phyloP scores from a whole-genome alignment of 2,888 invertebrate genomes.

The Diachrysia chrysitis region DNA sequence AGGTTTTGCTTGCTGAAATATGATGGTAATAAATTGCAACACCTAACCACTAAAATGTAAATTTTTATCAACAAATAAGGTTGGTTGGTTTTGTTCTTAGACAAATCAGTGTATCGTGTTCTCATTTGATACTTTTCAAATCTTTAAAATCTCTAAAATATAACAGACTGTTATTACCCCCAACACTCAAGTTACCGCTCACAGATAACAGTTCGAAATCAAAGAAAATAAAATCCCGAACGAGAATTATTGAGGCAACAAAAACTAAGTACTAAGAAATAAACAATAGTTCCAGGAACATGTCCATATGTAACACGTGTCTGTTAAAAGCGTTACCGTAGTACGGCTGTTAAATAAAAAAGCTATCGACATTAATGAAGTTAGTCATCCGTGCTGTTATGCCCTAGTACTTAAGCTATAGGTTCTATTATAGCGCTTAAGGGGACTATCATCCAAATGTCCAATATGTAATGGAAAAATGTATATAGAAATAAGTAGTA shows the following conservation, averaged over 20 bases:
- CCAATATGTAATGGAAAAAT: neutral
- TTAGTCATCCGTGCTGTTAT: slow-evolving; percentile 42
- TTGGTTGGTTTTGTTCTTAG: neutral
- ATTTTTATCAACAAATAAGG: neutral
- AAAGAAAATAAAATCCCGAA: slow-evolving; percentile 34
- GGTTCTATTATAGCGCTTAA: neutral
- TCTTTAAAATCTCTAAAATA: too few species aligned
- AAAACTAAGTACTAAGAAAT: slow-evolving; percentile 53
- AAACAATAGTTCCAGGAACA: slow-evolving; percentile 51
- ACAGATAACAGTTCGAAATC: slow-evolving; percentile 22
- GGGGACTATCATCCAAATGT: neutral
- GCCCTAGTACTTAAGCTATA: neutral
- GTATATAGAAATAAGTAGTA: neutral
- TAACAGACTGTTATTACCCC: slow-evolving; percentile 13
- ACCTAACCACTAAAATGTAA: neutral
- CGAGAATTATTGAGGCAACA: slow-evolving; percentile 40
- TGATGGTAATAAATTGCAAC: neutral
- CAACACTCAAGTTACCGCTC: slow-evolving; percentile 32
- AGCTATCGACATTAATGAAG: slow-evolving; percentile 31
- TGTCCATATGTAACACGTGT: slow-evolving; percentile 47
- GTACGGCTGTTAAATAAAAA: slow-evolving; percentile 33
- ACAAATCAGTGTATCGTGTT: neutral
- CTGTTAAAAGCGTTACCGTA: slow-evolving; percentile 47
- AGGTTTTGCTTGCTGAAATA: neutral
- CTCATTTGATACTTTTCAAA: neutral